Base-by-base conservation (phyloP, 1,140 invertebrate genomes). In the Meteorus sp. region DNA sequence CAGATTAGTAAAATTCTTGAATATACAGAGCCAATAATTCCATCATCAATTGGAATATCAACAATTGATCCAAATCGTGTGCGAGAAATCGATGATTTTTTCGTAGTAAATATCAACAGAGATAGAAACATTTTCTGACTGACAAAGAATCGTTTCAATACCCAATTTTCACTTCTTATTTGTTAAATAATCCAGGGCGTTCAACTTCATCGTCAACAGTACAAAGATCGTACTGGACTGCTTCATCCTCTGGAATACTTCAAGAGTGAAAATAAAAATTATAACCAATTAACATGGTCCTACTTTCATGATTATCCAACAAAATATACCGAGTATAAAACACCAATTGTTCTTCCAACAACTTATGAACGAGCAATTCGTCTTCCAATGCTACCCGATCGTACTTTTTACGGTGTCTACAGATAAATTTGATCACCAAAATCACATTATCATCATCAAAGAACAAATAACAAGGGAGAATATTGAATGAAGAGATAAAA, bases 301-400 rank as follows among this genome's bases (percentile, higher is more conserved):
- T 44, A 44, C 41, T 44, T 44, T 19, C 41, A 20, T 11, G 19
- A 44, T 5, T 44, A 44, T 44, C 41, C 13, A 44, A 19, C 19
- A 20, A 13, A 13, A 4, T 44, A 19, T 19, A 44, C 20, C 7
- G 19, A 19, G 9, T 20, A 44, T 20, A 44, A 20, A 44, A 6
- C 20, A 19, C 41, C 41, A 4, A 6, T 44, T 44, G 19, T 44
- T 11, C 8, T 44, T 15, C 19, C 41, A 19, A 1, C 41, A 19
- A 22, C 15, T 3, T 44, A 44, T 44, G 17, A 44, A 11, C 13
- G 17, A 20, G 2, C 41, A 22, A 17, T 20, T 44, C 9, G 9
- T 6, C 41, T 44, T 0, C 3, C 19, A 5, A 9, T 8, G 4
- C 19, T 44, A 5, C 41, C 17, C 2, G 15, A 44, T 7, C 41